phyloP scores from a whole-genome alignment of 2,113 vertebrate species.

The Oreochromis tanganicae region DNA sequence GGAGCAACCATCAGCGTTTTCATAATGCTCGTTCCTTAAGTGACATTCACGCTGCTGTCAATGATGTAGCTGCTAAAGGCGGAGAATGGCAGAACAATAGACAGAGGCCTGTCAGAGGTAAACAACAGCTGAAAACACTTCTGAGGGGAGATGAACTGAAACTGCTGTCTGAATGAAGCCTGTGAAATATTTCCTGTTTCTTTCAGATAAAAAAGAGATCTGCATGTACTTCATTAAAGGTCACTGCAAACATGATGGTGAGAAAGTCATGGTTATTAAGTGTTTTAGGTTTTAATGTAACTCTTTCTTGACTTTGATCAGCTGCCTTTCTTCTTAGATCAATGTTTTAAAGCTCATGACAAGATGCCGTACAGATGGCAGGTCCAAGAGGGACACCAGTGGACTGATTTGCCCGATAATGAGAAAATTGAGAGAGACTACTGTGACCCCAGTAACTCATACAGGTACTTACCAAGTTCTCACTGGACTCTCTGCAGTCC shows the following conservation, averaged over 20 bases:
- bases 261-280: background rate
- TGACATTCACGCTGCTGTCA: no score
- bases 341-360: conserved; percentile 58
- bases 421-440: conserved; percentile 66
- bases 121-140: no score
- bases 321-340: conserved; percentile 26
- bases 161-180: no score
- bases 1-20: no score
- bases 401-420: conserved; percentile 55
- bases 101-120: no score
- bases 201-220: no score
- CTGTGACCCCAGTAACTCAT: conserved; percentile 56
- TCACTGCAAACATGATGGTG: conserved; percentile 61
- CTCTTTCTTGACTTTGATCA: background rate
- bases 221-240: conserved; percentile 60
- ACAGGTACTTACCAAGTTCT: conserved; percentile 47
- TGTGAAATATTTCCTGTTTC: no score
- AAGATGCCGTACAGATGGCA: conserved; percentile 72
- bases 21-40: no score
- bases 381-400: conserved; percentile 29
- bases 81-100: no score
- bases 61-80: no score
- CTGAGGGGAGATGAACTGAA: no score
- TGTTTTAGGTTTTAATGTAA: background rate
- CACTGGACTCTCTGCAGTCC: no score